Evolutionary conservation across 1,140 invertebrate genomes (phyloP), one percentile per base, ranked within the genome.

Genomic region (Zaprionus lachaisei): DNA sequence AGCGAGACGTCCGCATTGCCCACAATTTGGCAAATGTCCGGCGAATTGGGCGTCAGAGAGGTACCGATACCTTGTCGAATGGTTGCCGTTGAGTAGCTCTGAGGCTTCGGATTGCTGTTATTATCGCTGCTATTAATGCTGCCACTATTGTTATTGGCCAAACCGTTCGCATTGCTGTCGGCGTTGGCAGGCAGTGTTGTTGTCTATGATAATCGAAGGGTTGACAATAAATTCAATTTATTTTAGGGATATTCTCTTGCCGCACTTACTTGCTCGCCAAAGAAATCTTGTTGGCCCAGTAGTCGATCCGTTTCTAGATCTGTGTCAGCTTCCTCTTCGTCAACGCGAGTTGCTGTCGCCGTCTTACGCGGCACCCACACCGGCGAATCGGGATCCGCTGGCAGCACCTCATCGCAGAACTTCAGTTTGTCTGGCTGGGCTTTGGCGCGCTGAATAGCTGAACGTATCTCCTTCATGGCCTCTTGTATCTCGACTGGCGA

Each of bases 251-350:
- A 2, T 47, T 17, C 41, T 9, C 41, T 17, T 7, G 20, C 41
- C n/a, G n/a, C 12, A 9, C 71, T 47, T 2, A 93, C 92, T 94
- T 98, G 97, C 65, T 98, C 97, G 89, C 97, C 96, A 89, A 96
- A 98, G 92, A 97, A 98, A 67, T 97, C 96, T 93, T 97, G 96
- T 92, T 98, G 97, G 6, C 97, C 97, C 20, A 98, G 94, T 51
- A 98, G 93, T 79, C 97, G 94, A 93, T 98, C 97, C 17, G 97
- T 98, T 93, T 98, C 97, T 68, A 97, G 94, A 92, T 98, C 97
- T 0, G 97, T 97, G 81, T 98, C 97, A 4, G 96, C 96, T 93
- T 98, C 97, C 85, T 97, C 96, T 94, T 93, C 92, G 6, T 90
- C 81, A 0, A 56, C 20, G 6, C 78, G 51, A 22, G 44, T 58